Base-by-base conservation (phyloP, 2,888 invertebrate species). In the Polietes domitor region DNA sequence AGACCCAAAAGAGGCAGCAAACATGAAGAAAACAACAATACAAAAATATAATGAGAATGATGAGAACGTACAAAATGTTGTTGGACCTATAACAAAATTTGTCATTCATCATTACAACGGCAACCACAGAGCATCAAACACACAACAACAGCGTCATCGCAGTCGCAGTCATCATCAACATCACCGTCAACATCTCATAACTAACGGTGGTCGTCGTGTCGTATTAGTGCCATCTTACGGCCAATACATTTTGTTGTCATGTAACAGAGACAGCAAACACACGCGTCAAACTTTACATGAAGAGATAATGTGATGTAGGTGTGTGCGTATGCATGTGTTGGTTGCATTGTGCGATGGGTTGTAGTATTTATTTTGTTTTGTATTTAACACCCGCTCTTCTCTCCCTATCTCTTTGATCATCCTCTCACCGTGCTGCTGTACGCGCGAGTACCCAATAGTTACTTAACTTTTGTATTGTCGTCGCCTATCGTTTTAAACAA, bases 221-320 rank as follows among this genome's bases (percentile, higher is more conserved):
- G 24, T 15, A 58, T 58, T 58, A 58, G 58, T 58, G 26, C 24
- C 26, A 58, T 26, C 58, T 58, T 58, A 58, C 15, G 58, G 58
- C 58, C 21, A 50, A 50, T 50, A 50, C 50, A 7, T 53, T 21
- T n/a, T 19, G 21, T 21, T n/a, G n/a, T 21, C 21, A 9, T 37
- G 37, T 37, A 47, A 47, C 47, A 41, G 41, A 47, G n/a, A n/a
- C n/a, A n/a, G n/a, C 58, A 19, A 58, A 58, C 21, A 53, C 58
- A 58, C 26, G 26, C 26, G 58, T 26, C 58, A 58, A 19, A 58
- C 26, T 26, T 58, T 58, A 58, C 24, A 58, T 58, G 58, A 58
- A 24, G 1, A 21, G 53, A 24, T 58, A 58, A 24, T 58, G 15
- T 12, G 2, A 50, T 50, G n/a, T n/a, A n/a, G n/a, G n/a, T n/a